A percentile compares a stretch with the other conserved stretches of the same genome.
These are phyloP conservation scores for Subanguina moxae DNA, from an alignment of 1,140 invertebrate species.

Conservation along the genomic window DNA sequence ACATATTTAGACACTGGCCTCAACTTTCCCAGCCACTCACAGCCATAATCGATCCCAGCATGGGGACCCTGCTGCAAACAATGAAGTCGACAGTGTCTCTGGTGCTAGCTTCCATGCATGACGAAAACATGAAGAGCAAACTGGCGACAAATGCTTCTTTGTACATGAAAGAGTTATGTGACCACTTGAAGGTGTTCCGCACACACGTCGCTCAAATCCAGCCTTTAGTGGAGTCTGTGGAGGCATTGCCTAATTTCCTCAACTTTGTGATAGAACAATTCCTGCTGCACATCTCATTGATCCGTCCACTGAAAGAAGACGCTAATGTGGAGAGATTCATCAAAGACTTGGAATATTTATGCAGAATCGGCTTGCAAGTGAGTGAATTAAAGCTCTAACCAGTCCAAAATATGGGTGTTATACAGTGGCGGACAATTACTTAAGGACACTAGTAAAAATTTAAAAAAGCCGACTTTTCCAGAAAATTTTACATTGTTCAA, in stretches of 20 bases:
- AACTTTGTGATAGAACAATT: constrained; percentile 55
- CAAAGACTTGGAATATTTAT: constrained; percentile 38
- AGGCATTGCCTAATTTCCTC: constrained; percentile 46
- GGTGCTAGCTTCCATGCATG: constrained; percentile 47
- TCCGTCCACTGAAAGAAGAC: constrained; percentile 34
- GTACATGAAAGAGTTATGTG: constrained; percentile 53
- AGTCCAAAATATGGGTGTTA: no score
- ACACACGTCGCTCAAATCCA: constrained; percentile 40
- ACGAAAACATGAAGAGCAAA: constrained; percentile 38
- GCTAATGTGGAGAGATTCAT: constrained; percentile 26
- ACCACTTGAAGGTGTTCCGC: constrained; percentile 49
- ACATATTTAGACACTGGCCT: constrained; percentile 44
- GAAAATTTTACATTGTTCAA: no score
- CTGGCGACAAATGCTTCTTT: constrained; percentile 28
- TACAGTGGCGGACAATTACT: no score
- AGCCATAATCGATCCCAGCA: constrained; percentile 41
- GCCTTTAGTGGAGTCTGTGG: constrained; percentile 40
- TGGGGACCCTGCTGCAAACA: constrained; percentile 20
- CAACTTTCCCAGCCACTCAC: constrained; percentile 21
- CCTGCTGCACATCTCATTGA: constrained; percentile 46
- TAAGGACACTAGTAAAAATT: no score
- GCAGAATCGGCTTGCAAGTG: constrained; percentile 37
- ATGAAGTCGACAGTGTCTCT: constrained; percentile 38
- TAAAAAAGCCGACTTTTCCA: no score
- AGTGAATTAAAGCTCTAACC: no score